phyloP scores from a whole-genome alignment of 2,888 invertebrate genomes.

The Ceratothoa steindachneri region DNA sequence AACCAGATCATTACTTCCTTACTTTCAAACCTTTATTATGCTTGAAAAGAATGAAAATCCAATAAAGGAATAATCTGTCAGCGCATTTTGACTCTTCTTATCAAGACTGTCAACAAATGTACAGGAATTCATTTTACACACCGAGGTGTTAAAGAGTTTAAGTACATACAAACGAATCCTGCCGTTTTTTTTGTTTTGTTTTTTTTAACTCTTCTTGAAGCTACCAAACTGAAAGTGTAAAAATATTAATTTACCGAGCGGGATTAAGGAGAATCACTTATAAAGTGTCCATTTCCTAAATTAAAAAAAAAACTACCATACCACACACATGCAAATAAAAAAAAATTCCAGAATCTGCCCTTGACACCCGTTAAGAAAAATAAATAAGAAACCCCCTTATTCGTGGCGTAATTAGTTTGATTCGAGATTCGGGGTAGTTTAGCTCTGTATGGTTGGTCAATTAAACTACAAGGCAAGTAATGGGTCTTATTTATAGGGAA shows the following conservation, averaged over 20 bases:
- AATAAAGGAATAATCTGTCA: no score
- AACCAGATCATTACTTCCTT: background rate
- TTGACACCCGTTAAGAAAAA: background rate
- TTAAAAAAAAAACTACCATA: background rate
- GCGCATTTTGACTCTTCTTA: background rate
- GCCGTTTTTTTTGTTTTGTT: background rate
- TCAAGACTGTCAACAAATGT: background rate
- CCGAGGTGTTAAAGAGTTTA: background rate
- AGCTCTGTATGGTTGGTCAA: background rate
- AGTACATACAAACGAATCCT: background rate
- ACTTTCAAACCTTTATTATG: background rate
- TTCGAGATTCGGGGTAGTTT: background rate
- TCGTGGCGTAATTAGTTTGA: background rate
- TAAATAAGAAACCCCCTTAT: background rate
- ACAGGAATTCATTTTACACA: background rate
- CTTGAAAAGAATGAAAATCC: no score
- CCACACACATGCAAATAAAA: background rate
- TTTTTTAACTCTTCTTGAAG: background rate
- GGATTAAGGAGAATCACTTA: background rate
- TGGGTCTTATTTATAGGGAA: background rate
- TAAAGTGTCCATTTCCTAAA: background rate
- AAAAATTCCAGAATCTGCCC: background rate
- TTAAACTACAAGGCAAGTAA: background rate
- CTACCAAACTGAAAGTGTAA: background rate
- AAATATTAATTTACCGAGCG: background rate